Evolutionary conservation across 1,140 invertebrate genomes (phyloP), one percentile per base, ranked within the genome.

Genomic region (Eriosoma lanigerum): DNA sequence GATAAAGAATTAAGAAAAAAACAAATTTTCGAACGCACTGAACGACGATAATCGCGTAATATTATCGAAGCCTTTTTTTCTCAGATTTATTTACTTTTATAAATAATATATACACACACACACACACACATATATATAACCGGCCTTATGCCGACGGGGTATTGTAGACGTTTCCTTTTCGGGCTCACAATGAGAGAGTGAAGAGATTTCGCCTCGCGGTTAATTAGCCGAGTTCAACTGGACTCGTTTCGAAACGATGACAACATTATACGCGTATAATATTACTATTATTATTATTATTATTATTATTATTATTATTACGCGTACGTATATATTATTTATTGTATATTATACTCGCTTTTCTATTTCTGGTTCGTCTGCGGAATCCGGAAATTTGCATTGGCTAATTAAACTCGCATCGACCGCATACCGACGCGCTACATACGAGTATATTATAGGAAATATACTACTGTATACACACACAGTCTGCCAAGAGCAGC

Each of bases 351-450:
- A 8, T 38, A 38, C 32, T 38, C 32, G 3, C 1, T 58, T 19
- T 56, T 58, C 50, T 76, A 58, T 58, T 76, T 76, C 29, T 76
- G 52, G 72, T 32, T 19, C 32, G 72, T 58, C 75, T 48, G 38
- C 44, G 75, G 38, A 76, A 44, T 56, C 52, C 52, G 73, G 21
- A 78, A 60, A 78, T 78, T 60, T 48, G 54, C 75, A 46, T 78
- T 78, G 24, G 56, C 54, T 78, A 78, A 78, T 78, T 62, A 78
- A 78, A 78, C 38, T 4, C n/a, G 1, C 64, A 17, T 32, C 29
- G 32, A 29, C 32, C 32, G 38, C 64, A 46, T 66, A n/a, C 38
- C 64, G 66, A 68, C 46, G 46, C 46, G 46, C n/a, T n/a, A n/a
- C n/a, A n/a, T n/a, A n/a, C 38, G 19, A 19, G 60, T 32, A 38